Conservation (phyloP, 2,888 invertebrate species). For the Leptarthrus brevirostris region DNA sequence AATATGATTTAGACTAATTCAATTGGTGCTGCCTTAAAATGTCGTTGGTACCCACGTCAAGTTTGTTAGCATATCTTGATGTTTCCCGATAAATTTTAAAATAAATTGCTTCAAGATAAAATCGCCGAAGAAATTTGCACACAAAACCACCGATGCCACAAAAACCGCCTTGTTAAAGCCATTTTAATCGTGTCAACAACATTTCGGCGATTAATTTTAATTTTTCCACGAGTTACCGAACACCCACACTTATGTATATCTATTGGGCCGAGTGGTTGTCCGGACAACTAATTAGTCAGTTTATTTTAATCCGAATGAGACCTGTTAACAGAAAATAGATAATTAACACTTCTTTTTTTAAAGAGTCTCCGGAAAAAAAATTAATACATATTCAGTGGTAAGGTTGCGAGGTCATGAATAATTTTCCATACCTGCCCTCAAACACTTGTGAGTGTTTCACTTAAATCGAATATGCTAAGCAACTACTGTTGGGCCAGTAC, state of each 20-base stretch:
- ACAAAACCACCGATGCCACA: background rate
- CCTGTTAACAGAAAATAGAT: constrained; percentile 41
- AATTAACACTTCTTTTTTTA: constrained; percentile 36
- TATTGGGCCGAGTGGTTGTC: background rate
- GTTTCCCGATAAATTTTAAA: constrained; percentile 16
- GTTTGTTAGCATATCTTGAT: background rate
- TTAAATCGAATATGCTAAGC: constrained; percentile 6
- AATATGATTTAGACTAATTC: constrained; percentile 11
- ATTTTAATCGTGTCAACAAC: constrained; percentile 14
- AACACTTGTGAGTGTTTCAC: background rate
- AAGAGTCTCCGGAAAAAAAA: constrained; percentile 3
- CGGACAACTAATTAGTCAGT: constrained; percentile 37
- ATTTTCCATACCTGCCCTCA: constrained; percentile 34
- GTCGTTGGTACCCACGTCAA: background rate
- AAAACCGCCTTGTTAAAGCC: constrained; percentile 5
- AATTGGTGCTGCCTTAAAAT: background rate
- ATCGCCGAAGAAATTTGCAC: constrained; percentile 4
- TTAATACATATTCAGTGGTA: constrained; percentile 21
- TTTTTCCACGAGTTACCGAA: constrained; percentile 19
- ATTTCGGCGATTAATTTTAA: constrained; percentile 40
- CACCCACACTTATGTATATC: constrained; percentile 1
- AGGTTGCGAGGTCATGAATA: constrained; percentile 42
- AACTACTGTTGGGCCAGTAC: background rate
- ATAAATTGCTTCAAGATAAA: background rate
- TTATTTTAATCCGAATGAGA: constrained; percentile 27